Evolutionary conservation across 2,888 invertebrate genomes (phyloP).

Genomic region (Oligia latruncula): DNA sequence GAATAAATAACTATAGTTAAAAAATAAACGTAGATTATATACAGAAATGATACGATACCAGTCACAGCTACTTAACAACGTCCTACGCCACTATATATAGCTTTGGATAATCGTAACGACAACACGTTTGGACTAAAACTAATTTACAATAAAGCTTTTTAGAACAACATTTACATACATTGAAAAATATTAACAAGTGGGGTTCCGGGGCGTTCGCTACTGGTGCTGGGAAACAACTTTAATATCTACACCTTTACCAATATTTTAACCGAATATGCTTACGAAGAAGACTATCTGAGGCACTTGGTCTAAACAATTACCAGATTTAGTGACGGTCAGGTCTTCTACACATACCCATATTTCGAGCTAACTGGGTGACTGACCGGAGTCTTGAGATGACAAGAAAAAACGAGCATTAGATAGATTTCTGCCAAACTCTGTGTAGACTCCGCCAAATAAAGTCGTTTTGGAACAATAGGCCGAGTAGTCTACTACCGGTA

Average conservation of each 20-base stretch:
- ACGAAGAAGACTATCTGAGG: constrained; percentile 65
- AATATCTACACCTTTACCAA: constrained; percentile 41
- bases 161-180: constrained; percentile 88
- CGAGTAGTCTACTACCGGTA: constrained; percentile 33
- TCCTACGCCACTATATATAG: constrained; percentile 84
- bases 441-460: constrained; percentile 34
- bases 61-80: constrained; percentile 79
- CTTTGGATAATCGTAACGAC: constrained; percentile 87
- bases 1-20: constrained; percentile 87
- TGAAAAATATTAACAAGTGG: constrained; percentile 82
- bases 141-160: constrained; percentile 89
- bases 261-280: constrained; percentile 47
- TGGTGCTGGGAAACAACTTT: constrained; percentile 64
- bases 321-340: constrained; percentile 48
- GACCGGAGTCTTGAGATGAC: constrained; percentile 27
- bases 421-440: constrained; percentile 25
- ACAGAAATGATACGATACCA: constrained; percentile 80
- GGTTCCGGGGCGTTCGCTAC: constrained; percentile 69
- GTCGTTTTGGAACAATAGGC: constrained; percentile 27
- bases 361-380: constrained; percentile 43
- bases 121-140: constrained; percentile 84
- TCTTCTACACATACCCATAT: constrained; percentile 60
- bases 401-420: constrained; percentile 40
- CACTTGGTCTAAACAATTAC: constrained; percentile 59
- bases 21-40: constrained; percentile 81